Evolutionary conservation across 2,113 vertebrate genomes (phyloP).

Genomic region (Antennarius striatus): DNA sequence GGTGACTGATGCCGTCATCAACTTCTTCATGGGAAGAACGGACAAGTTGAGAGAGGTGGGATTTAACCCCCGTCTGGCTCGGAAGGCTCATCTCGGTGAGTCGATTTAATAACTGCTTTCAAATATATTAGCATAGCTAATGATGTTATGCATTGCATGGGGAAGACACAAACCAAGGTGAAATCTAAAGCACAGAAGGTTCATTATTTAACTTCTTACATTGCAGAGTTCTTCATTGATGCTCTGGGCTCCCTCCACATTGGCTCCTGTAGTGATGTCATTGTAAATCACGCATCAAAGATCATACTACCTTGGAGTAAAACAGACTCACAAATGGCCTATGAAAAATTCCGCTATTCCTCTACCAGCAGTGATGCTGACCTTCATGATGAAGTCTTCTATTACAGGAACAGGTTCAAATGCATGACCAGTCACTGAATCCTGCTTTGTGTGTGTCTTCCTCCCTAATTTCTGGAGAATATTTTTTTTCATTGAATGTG

Average conservation of each 20-base stretch:
- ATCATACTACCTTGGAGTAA: slow-evolving; percentile 86
- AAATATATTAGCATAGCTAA: background rate
- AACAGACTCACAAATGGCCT: slow-evolving; percentile 76
- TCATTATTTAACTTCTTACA: slow-evolving; percentile 4
- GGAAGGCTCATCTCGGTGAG: slow-evolving; percentile 86
- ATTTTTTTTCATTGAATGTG: background rate
- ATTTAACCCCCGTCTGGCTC: slow-evolving; percentile 86
- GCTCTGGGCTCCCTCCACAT: slow-evolving; percentile 86
- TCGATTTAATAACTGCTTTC: background rate
- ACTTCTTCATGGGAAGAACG: slow-evolving; percentile 91
- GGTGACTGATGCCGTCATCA: slow-evolving; percentile 88
- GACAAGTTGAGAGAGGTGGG: slow-evolving; percentile 86
- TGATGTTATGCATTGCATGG: background rate
- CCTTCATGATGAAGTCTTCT: slow-evolving; percentile 75
- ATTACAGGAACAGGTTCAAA: slow-evolving; percentile 88
- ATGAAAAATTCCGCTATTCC: slow-evolving; percentile 84
- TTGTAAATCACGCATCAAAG: slow-evolving; percentile 89
- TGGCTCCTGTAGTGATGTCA: slow-evolving; percentile 87
- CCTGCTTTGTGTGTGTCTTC: background rate
- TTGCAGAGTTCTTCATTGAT: slow-evolving; percentile 90
- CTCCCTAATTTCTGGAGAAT: background rate
- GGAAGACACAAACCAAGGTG: background rate
- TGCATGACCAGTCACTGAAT: slow-evolving; percentile 84
- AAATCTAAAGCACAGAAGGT: background rate
- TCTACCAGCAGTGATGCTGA: slow-evolving; percentile 5